Percentiles rank a stretch among this genome's conserved stretches.
Evolutionary conservation across 2,888 invertebrate species (phyloP).

Genomic region (Rugalucina vietnamica): DNA sequence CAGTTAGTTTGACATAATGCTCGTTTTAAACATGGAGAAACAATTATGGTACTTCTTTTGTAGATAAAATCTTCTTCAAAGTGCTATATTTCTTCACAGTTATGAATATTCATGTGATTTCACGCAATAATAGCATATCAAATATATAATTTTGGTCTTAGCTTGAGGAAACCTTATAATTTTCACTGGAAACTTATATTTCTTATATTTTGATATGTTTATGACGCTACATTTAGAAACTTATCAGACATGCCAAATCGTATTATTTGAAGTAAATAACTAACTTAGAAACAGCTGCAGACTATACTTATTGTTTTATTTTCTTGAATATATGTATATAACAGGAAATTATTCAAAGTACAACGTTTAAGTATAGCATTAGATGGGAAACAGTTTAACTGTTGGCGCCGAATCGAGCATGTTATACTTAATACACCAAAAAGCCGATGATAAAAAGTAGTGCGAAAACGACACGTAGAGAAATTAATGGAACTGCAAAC

Average conservation of each 20-base stretch:
- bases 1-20: not conserved
- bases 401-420: constrained; percentile 54
- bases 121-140: constrained; percentile 63
- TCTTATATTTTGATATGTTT: constrained; percentile 66
- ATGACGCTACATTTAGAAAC: constrained; percentile 59
- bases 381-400: constrained; percentile 35
- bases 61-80: not conserved
- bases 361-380: constrained; percentile 51
- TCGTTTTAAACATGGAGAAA: not conserved
- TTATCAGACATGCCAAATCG: constrained; percentile 54
- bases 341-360: constrained; percentile 64
- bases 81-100: constrained; percentile 38
- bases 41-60: not conserved
- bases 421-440: constrained; percentile 22
- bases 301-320: constrained; percentile 38
- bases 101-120: constrained; percentile 66
- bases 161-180: constrained; percentile 45
- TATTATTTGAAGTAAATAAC: constrained; percentile 58
- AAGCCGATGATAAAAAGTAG: not conserved
- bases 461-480: too few relatives aligned
- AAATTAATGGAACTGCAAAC: not conserved
- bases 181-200: constrained; percentile 58
- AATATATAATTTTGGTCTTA: constrained; percentile 57
- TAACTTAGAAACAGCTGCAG: constrained; percentile 36
- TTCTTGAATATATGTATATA: constrained; percentile 63